A percentile compares a stretch with the other conserved stretches of the same genome.
Evolutionary conservation across 2,888 invertebrate genomes (phyloP).

Genomic region (Sclerodermus sp.): DNA sequence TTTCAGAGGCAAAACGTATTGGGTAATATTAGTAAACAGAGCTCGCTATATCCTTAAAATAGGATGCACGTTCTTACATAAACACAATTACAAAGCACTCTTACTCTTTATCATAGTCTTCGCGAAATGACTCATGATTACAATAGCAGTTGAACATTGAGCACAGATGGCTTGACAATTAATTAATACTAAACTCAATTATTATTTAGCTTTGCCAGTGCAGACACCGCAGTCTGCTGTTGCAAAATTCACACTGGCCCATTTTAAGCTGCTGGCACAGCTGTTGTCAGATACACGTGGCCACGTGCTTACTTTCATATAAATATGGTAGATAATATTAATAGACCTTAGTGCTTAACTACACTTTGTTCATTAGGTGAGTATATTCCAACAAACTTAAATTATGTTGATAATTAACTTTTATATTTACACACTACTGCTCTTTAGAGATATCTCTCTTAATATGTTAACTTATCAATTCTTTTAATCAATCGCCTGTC

Average conservation of each 20-base stretch:
- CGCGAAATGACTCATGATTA: slow-evolving; percentile 20
- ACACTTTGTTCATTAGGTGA: too few relatives aligned
- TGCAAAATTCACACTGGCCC: slow-evolving; percentile 30
- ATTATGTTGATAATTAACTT: too few relatives aligned
- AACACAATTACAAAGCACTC: slow-evolving; percentile 6
- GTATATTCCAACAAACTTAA: too few relatives aligned
- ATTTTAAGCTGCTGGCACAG: slow-evolving; percentile 36
- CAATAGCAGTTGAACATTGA: slow-evolving; percentile 10
- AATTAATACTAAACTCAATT: slow-evolving; percentile 9
- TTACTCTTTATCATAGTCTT: slow-evolving; percentile 28
- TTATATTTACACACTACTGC: too few relatives aligned
- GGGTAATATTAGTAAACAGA: too few relatives aligned
- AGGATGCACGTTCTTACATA: neutral
- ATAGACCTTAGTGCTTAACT: neutral
- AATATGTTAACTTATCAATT: too few relatives aligned
- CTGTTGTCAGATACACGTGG: slow-evolving; percentile 18
- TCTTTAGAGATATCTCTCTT: too few relatives aligned
- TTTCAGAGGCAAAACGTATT: neutral
- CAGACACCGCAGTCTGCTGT: slow-evolving; percentile 18
- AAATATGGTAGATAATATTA: slow-evolving; percentile 12
- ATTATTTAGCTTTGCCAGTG: slow-evolving; percentile 20
- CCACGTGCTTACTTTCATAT: neutral
- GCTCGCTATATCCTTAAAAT: neutral
- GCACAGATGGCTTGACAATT: slow-evolving; percentile 18
- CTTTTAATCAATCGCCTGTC: too few relatives aligned